A percentile compares a stretch with the other conserved stretches of the same genome.
These are phyloP conservation scores for Archivesica marissinica DNA, from an alignment of 1,140 invertebrate species.

Conservation along the genomic window DNA sequence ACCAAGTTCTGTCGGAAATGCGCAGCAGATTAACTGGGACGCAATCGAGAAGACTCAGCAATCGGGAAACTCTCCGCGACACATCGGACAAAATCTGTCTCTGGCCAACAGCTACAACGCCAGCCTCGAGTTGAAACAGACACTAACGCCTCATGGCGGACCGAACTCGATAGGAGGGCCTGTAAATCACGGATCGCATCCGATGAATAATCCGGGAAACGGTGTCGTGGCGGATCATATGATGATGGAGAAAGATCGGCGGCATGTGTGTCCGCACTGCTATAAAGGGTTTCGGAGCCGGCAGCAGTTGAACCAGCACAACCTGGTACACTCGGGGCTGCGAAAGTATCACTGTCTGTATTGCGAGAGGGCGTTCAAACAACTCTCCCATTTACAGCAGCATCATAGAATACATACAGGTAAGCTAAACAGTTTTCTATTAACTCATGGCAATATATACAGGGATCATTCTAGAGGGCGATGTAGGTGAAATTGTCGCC, in stretches of 20 bases:
- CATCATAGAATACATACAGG: slow-evolving; percentile 98
- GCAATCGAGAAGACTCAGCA: slow-evolving; percentile 21
- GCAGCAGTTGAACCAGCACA: slow-evolving; percentile 98
- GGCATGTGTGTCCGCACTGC: slow-evolving; percentile 93
- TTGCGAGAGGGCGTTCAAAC: slow-evolving; percentile 99
- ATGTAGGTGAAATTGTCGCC: too few species aligned
- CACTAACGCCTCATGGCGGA: slow-evolving; percentile 4
- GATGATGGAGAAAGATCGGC: slow-evolving; percentile 59
- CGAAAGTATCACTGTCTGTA: slow-evolving; percentile 90
- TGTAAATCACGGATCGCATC: background rate
- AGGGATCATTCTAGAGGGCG: too few species aligned
- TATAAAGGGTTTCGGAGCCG: slow-evolving; percentile 98
- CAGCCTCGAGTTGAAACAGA: slow-evolving; percentile 42
- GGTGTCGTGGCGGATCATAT: slow-evolving; percentile 37
- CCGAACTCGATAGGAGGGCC: slow-evolving; percentile 17
- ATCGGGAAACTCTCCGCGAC: slow-evolving; percentile 21
- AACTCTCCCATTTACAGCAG: slow-evolving; percentile 98
- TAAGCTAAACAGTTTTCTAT: too few species aligned
- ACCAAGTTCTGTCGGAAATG: slow-evolving; percentile 33
- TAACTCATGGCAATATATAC: too few species aligned
- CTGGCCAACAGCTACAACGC: slow-evolving; percentile 13
- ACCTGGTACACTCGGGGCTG: slow-evolving; percentile 93
- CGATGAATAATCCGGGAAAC: slow-evolving; percentile 15
- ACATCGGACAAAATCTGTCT: background rate
- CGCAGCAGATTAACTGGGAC: slow-evolving; percentile 49